Percentiles rank a stretch among this genome's conserved stretches.
Conservation (phyloP, 2,888 invertebrate genomes). For the Eristalinus sepulchralis region DNA sequence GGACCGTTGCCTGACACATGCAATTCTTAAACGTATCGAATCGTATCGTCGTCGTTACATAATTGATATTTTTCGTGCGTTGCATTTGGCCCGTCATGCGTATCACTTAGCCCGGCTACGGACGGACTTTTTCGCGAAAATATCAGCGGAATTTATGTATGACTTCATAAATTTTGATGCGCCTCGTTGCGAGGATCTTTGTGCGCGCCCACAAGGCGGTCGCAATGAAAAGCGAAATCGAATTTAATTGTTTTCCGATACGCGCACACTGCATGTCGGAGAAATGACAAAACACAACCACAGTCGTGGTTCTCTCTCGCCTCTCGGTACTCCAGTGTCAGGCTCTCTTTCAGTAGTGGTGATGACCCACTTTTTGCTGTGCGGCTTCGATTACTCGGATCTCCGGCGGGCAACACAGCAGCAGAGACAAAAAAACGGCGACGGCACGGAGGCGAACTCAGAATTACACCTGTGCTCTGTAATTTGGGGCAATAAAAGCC, state of each 20-base stretch:
- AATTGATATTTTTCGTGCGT: slow-evolving; percentile 44
- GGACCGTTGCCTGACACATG: slow-evolving; percentile 53
- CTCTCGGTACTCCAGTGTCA: no score
- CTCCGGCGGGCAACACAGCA: background rate
- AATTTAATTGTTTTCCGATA: slow-evolving; percentile 38
- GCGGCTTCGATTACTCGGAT: slow-evolving; percentile 2
- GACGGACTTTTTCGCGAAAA: background rate
- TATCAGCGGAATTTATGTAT: slow-evolving; percentile 7
- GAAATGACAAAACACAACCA: slow-evolving; percentile 23
- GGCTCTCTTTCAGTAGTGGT: background rate
- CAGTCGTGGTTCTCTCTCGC: background rate
- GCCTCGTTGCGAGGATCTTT: background rate
- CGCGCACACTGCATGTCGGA: background rate
- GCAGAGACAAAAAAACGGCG: background rate
- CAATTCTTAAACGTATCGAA: slow-evolving; percentile 23
- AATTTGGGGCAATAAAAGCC: slow-evolving; percentile 62
- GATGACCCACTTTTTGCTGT: slow-evolving; percentile 36
- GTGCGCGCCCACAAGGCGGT: background rate
- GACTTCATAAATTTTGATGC: slow-evolving; percentile 35
- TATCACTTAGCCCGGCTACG: background rate
- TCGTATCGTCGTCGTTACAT: slow-evolving; percentile 34
- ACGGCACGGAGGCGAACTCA: background rate
- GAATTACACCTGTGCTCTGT: slow-evolving; percentile 42
- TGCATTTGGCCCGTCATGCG: slow-evolving; percentile 8
- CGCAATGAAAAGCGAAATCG: slow-evolving; percentile 44